Evolutionary conservation across 2,888 invertebrate species (phyloP).

Genomic region (Polyploca ridens): DNA sequence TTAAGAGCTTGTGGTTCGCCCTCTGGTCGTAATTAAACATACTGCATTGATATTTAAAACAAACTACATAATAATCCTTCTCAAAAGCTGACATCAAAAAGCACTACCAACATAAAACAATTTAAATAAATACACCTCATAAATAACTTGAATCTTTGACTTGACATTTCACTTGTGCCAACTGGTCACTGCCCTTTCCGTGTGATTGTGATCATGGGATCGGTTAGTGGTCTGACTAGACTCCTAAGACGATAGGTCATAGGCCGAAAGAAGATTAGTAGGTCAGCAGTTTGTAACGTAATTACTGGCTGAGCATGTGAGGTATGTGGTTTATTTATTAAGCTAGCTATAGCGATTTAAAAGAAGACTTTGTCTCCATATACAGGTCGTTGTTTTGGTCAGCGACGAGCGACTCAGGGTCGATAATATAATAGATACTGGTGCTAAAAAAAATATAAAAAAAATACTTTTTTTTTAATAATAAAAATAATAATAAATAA

Average conservation of each 20-base stretch:
- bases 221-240: not conserved
- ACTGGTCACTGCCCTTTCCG: conserved; percentile 43
- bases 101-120: not conserved
- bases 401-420: too few species aligned
- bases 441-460: too few species aligned
- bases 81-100: not conserved
- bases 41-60: too few species aligned
- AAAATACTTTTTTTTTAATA: too few species aligned
- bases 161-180: conserved; percentile 31
- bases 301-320: not conserved
- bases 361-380: too few species aligned
- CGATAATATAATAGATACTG: too few species aligned
- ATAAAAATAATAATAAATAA: too few species aligned
- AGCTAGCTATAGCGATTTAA: too few species aligned
- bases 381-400: too few species aligned
- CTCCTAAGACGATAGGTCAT: conserved; percentile 18
- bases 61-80: not conserved
- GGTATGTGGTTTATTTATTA: not conserved
- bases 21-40: too few species aligned
- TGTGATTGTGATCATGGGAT: conserved; percentile 18
- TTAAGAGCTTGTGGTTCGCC: too few species aligned
- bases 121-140: not conserved
- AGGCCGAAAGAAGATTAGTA: conserved; percentile 34
- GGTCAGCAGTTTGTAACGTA: conserved; percentile 28
- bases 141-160: not conserved